Evolutionary conservation across 2,113 vertebrate species (phyloP), one percentile per base, ranked within the genome.

Genomic region (Camelus bactrianus): DNA sequence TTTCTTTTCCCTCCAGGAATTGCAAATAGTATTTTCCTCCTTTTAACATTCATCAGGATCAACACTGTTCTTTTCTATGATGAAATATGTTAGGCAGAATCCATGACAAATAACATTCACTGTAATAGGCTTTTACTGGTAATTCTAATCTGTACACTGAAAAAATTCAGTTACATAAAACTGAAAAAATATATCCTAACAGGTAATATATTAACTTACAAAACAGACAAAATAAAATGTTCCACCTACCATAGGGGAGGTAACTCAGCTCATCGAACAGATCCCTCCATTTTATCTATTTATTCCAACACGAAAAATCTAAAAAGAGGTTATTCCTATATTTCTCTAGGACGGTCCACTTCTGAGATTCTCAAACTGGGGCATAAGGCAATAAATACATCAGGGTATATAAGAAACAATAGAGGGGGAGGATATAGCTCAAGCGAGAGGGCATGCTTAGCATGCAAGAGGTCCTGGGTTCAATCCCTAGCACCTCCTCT

Each of bases 41-140:
- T 77, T 86, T 87, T 87, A 83, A 50, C 15, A 88, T 62, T 42
- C 5, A 92, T 13, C 75, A 24, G 89, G n/a, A 89, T 89, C 48
- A 95, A 88, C 6, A 88, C 42, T 82, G 89, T 82, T 93, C 19
- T 72, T 94, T 90, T 82, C 15, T 79, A 50, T 76, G 32, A 97
- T 89, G 16, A 88, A 91, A 50, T 77, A 89, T 30, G 11, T 76
- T 69, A 96, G 35, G 16, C 10, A 93, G 94, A 97, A 85, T 42
- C 52, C 46, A 70, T 42, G 86, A 94, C n/a, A 84, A 95, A 85
- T 70, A 95, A 86, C 48, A 65, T 35, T 65, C 38, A 95, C 8
- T 90, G 7, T 20, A 77, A 54, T 81, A 58, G 46, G 26, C 22
- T 92, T 95, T 79, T 73, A 77, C 19, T 79, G 50, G 20, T 52